Conservation (phyloP, 2,888 invertebrate genomes). For the Noctuana brunneofusca region DNA sequence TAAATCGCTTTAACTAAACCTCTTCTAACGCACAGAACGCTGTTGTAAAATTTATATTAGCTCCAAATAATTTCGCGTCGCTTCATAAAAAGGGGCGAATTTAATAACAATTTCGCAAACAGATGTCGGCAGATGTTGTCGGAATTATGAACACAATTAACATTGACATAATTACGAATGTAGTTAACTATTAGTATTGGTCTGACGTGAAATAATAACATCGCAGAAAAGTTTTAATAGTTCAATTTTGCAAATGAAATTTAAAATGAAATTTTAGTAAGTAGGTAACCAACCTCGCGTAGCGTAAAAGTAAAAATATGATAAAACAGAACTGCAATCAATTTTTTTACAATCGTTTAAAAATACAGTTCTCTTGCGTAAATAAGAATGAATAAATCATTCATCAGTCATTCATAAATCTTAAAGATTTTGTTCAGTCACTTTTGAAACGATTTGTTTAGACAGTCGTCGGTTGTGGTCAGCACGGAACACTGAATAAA, state of each 20-base stretch:
- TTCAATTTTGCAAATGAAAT: not conserved
- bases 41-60: slow-evolving; percentile 15
- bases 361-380: too few species aligned
- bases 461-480: too few species aligned
- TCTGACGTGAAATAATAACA: not conserved
- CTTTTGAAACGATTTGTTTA: too few species aligned
- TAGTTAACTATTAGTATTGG: slow-evolving; percentile 2
- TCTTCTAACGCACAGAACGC: not conserved
- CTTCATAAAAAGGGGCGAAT: slow-evolving; percentile 28
- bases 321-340: too few species aligned
- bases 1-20: slow-evolving; percentile 2
- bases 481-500: too few species aligned
- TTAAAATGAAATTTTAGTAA: too few species aligned
- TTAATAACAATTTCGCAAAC: slow-evolving; percentile 26
- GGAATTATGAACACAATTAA: slow-evolving; percentile 19
- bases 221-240: not conserved
- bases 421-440: too few species aligned
- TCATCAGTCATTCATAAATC: too few species aligned
- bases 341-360: too few species aligned
- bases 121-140: slow-evolving; percentile 27
- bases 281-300: too few species aligned
- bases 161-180: slow-evolving; percentile 19
- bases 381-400: too few species aligned
- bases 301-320: too few species aligned
- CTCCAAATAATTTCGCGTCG: slow-evolving; percentile 20